A percentile compares a stretch with the other conserved stretches of the same genome.
These are phyloP conservation scores for Julus scanicus DNA, from an alignment of 2,888 invertebrate species.

Conservation along the genomic window DNA sequence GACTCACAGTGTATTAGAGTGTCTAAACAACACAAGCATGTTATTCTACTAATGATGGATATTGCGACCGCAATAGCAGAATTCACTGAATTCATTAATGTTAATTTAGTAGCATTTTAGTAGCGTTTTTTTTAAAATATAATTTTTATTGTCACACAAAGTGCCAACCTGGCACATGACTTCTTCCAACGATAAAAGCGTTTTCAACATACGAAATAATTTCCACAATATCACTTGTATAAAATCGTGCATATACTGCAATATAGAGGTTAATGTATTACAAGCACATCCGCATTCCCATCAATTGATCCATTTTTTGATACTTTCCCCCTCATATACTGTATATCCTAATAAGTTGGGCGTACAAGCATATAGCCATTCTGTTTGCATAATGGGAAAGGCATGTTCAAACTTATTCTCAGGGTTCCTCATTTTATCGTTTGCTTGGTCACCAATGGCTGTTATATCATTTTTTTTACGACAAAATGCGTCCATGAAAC, in stretches of 20 bases:
- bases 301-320: neutral
- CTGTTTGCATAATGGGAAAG: slow-evolving; percentile 19
- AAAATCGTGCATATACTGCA: neutral
- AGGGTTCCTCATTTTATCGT: slow-evolving; percentile 1
- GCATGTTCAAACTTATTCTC: neutral
- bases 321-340: neutral
- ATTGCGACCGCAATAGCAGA: no score
- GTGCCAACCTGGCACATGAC: no score
- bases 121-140: no score
- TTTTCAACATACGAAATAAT: no score
- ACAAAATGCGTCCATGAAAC: neutral
- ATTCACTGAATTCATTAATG: no score
- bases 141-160: no score
- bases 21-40: no score
- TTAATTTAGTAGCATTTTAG: no score
- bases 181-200: no score
- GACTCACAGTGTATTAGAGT: no score
- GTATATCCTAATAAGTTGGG: neutral
- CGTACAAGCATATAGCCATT: neutral
- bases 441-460: neutral
- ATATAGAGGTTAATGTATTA: neutral
- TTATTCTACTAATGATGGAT: no score
- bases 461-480: neutral
- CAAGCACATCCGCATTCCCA: neutral
- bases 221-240: no score